Percentiles rank a stretch among this genome's conserved stretches.
These are phyloP conservation scores for Glyptemys insculpta DNA, from an alignment of 2,797 vertebrate genomes.

Conservation along the genomic window DNA sequence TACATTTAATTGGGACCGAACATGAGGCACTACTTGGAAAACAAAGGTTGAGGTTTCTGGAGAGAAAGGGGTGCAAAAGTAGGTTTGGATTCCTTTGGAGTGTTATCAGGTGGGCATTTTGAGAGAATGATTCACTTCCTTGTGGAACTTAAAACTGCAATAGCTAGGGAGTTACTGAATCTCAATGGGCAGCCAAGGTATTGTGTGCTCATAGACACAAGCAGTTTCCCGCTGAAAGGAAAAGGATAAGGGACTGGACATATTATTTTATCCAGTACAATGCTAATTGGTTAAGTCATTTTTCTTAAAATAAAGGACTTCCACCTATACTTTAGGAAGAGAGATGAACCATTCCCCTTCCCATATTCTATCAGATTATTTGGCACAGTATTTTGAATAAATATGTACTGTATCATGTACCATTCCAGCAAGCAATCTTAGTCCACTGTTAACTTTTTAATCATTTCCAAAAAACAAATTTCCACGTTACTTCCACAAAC, in stretches of 20 bases:
- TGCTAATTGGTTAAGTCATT: neutral
- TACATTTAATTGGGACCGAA: neutral
- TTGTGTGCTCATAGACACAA: neutral
- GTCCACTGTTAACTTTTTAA: neutral
- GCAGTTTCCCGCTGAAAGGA: neutral
- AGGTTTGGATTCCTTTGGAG: neutral
- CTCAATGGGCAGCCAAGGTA: neutral
- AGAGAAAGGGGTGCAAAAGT: neutral
- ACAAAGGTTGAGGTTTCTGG: neutral
- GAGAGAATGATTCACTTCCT: neutral
- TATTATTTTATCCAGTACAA: rapidly evolving
- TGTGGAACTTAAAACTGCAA: neutral
- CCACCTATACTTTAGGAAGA: neutral
- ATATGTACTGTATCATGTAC: neutral
- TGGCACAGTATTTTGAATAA: neutral
- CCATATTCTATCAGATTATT: neutral
- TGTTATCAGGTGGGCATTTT: neutral
- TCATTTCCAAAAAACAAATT: neutral
- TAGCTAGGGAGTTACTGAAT: neutral
- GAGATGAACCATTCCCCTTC: neutral
- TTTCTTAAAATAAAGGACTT: neutral
- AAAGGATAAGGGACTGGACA: neutral
- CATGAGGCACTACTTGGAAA: neutral
- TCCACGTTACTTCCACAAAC: neutral
- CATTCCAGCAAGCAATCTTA: neutral